A percentile compares a stretch with the other conserved stretches of the same genome.
Evolutionary conservation across 2,797 vertebrate genomes (phyloP).

Genomic region (Phrynocephalus vlangalii): DNA sequence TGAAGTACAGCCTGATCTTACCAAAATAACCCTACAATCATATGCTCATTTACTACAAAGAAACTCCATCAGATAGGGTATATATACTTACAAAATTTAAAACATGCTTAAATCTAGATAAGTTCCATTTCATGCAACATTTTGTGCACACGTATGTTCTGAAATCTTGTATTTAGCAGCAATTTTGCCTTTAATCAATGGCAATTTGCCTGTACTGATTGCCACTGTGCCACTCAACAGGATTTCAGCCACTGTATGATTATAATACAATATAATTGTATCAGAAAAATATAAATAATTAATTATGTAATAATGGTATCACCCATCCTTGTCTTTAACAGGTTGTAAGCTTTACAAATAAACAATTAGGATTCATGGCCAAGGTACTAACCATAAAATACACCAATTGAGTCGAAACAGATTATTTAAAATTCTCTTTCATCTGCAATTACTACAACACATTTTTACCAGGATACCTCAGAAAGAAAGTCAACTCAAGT

Average conservation of each 20-base stretch:
- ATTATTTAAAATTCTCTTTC: conserved; percentile 21
- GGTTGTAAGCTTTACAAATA: conserved; percentile 54
- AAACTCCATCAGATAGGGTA: background rate
- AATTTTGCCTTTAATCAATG: no score
- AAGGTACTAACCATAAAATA: conserved; percentile 29
- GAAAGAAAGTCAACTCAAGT: background rate
- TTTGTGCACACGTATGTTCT: no score
- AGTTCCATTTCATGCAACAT: conserved; percentile 14
- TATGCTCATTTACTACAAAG: background rate
- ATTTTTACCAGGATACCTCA: background rate
- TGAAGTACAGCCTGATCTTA: background rate
- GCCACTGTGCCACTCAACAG: background rate
- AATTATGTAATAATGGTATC: no score
- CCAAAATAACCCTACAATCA: background rate
- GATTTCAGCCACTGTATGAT: background rate
- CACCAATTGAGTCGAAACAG: conserved; percentile 40
- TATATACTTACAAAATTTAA: background rate
- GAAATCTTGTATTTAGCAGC: no score
- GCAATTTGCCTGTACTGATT: background rate
- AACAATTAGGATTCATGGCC: conserved; percentile 57
- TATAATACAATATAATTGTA: no score
- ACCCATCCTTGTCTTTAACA: background rate
- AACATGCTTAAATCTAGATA: background rate
- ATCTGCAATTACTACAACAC: background rate
- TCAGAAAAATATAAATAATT: no score